Base-by-base conservation (phyloP, 2,797 vertebrate genomes). In the Paratrypauchen microcephalus region DNA sequence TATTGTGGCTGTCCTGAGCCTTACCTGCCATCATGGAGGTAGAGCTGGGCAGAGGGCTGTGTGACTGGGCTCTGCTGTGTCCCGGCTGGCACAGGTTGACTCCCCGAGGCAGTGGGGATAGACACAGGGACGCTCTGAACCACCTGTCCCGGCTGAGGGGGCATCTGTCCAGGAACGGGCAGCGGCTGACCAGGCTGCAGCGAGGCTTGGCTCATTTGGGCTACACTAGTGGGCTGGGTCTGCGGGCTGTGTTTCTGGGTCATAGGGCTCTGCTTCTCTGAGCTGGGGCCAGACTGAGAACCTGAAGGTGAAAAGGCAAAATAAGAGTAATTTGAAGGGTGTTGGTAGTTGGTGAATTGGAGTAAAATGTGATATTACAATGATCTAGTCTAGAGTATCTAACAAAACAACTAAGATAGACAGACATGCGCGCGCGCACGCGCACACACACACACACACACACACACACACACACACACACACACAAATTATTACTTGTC, bases 201-300 rank as follows among this genome's bases (percentile, higher is more conserved):
- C 67, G 79, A 87, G 66, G 82, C 87, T 81, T 91, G 90, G 84
- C 93, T 93, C 66, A 94, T 92, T 88, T 95, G 95, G 70, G 94
- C 92, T 89, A 94, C 90, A 64, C 95, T 94, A 23, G 94, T 96
- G 84, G 96, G 95, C 78, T 97, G 96, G 79, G 94, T 93, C 89
- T 94, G 80, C 1, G 95, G 94, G 79, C 96, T 98, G 87, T 96
- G 95, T 91, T 97, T 97, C 90, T 98, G 97, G 56, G 95, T 96
- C 96, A 97, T 86, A 65, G 97, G 97, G 87, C 97, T 99, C 92
- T 98, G 97, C 89, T 99, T 99, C 90, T 98, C 98, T 0, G 98
- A 99, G 86, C 95, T 93, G 67, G 97, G 96, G 0, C 95, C 98
- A 0, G 98, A 99, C 58, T 96, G 92, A 4, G 97, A 95, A 79